Evolutionary conservation across 2,797 vertebrate species (phyloP).

Genomic region (Melanotaenia nigrans): DNA sequence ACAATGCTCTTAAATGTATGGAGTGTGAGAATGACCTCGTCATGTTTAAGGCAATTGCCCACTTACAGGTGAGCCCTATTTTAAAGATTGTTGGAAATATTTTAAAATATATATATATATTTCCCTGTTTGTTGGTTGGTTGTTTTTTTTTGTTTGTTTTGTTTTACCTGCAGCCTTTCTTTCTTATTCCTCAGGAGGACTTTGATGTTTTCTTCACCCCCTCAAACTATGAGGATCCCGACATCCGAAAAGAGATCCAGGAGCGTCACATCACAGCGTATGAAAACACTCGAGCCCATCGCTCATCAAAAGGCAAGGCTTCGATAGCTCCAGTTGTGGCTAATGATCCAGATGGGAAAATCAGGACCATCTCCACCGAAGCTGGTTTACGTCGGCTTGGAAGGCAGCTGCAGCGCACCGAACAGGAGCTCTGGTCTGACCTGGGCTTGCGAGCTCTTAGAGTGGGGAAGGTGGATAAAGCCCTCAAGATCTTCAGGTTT

Average conservation of each 20-base stretch:
- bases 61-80: slow-evolving; percentile 85
- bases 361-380: slow-evolving; percentile 74
- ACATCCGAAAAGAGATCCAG: slow-evolving; percentile 83
- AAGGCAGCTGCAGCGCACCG: slow-evolving; percentile 84
- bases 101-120: background rate
- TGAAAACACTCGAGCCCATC: slow-evolving; percentile 73
- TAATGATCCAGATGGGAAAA: slow-evolving; percentile 68
- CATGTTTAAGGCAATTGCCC: slow-evolving; percentile 87
- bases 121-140: background rate
- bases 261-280: slow-evolving; percentile 87
- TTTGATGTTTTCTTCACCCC: slow-evolving; percentile 91
- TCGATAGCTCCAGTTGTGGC: slow-evolving; percentile 39
- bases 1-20: slow-evolving; percentile 85
- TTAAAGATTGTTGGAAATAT: background rate
- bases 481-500: slow-evolving; percentile 90
- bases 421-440: slow-evolving; percentile 87
- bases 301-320: slow-evolving; percentile 54
- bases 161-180: background rate
- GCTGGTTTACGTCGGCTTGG: slow-evolving; percentile 86
- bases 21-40: slow-evolving; percentile 85
- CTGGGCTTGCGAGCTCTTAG: slow-evolving; percentile 86
- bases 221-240: slow-evolving; percentile 85
- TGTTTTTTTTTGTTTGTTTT: background rate
- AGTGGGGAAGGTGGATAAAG: slow-evolving; percentile 86
- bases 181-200: slow-evolving; percentile 82